Percentiles rank a stretch among this genome's conserved stretches.
phyloP scores from a whole-genome alignment of 2,888 invertebrate species.

The Melieria picta region DNA sequence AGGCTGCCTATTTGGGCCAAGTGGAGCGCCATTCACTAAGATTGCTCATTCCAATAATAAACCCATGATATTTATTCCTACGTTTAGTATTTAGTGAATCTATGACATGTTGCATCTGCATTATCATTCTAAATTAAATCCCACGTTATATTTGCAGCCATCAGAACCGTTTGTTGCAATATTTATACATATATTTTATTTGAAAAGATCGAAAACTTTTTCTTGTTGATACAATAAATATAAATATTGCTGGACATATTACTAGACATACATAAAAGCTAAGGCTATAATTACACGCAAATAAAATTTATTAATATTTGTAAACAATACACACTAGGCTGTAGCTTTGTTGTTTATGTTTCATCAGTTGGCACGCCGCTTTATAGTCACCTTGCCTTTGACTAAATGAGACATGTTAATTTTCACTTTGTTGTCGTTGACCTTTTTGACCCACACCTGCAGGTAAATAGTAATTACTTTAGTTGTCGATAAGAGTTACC shows the following conservation, averaged over 20 bases:
- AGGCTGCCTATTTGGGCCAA: no score
- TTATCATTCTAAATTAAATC: no score
- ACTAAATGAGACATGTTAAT: conserved; percentile 86
- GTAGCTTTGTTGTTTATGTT: conserved; percentile 14
- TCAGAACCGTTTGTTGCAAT: no score
- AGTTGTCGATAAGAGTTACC: no score
- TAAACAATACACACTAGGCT: not conserved
- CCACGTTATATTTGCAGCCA: no score
- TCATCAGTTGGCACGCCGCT: conserved; percentile 80
- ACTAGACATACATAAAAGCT: conserved; percentile 28
- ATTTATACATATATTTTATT: no score
- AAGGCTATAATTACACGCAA: conserved; percentile 26
- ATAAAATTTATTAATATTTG: conserved; percentile 22
- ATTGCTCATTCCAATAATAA: no score
- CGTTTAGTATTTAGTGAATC: no score
- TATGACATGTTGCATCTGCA: no score
- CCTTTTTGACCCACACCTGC: conserved; percentile 91
- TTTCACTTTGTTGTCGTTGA: conserved; percentile 78
- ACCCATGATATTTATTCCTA: no score
- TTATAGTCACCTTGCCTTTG: conserved; percentile 88
- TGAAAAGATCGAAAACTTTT: not conserved
- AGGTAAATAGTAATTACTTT: conserved; percentile 54
- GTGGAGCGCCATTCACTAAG: no score
- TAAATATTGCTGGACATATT: conserved; percentile 22
- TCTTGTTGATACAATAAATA: conserved; percentile 27